A percentile compares a stretch with the other conserved stretches of the same genome.
Conservation (phyloP, 2,797 vertebrate genomes). For the Microctenopoma steveboyesi region DNA sequence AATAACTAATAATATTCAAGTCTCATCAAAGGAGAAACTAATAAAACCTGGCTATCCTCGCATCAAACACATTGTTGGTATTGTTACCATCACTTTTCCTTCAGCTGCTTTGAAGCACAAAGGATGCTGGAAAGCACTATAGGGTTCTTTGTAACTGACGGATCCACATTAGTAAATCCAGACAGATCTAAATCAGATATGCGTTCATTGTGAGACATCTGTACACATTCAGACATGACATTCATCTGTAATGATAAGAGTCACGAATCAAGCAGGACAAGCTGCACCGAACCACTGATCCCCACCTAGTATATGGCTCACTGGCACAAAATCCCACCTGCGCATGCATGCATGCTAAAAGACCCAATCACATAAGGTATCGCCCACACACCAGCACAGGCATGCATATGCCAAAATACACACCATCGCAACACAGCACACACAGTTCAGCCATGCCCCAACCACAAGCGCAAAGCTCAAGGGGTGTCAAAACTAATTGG, state of each 20-base stretch:
- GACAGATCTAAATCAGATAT: constrained; percentile 5
- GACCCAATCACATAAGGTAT: constrained; percentile 48
- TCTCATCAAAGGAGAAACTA: constrained; percentile 54
- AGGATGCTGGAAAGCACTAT: constrained; percentile 23
- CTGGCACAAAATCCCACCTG: constrained; percentile 36
- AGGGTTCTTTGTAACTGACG: neutral
- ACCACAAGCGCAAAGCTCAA: constrained; percentile 42
- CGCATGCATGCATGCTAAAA: constrained; percentile 57
- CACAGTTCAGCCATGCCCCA: constrained; percentile 28
- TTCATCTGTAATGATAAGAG: constrained; percentile 26
- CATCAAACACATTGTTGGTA: constrained; percentile 14
- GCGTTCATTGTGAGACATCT: neutral
- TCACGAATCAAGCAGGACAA: constrained; percentile 24
- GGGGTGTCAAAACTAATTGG: constrained; percentile 58
- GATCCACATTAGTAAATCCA: constrained; percentile 16
- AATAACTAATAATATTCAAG: constrained; percentile 52
- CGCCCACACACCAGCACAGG: constrained; percentile 34
- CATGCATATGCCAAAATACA: neutral
- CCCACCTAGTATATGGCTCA: constrained; percentile 28
- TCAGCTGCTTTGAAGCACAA: constrained; percentile 21
- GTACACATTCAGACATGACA: neutral
- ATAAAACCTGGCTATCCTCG: constrained; percentile 49
- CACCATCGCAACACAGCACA: neutral
- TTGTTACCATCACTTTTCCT: constrained; percentile 13
- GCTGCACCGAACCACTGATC: constrained; percentile 32